phyloP scores from a whole-genome alignment of 2,797 vertebrate species.

The Sebastes minor region DNA sequence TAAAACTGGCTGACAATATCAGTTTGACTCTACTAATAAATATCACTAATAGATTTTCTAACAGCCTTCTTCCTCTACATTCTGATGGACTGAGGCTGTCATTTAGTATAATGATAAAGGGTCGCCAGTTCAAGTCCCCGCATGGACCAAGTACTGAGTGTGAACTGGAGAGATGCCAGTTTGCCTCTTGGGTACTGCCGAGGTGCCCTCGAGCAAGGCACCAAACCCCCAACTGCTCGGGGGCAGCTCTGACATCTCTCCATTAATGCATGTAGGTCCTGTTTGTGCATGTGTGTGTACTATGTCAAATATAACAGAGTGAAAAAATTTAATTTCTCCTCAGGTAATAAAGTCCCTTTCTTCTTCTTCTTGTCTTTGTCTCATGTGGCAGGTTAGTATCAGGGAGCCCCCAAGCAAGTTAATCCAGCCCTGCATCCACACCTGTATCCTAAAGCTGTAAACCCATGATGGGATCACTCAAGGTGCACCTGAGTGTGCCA shows the following conservation, averaged over 20 bases:
- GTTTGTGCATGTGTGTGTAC: no score
- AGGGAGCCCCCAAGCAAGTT: neutral
- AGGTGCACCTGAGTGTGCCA: neutral
- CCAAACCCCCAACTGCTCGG: no score
- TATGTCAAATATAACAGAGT: no score
- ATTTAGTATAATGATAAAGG: neutral
- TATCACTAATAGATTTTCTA: neutral
- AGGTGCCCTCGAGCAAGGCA: no score
- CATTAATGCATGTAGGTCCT: no score
- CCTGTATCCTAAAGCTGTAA: slow-evolving; percentile 10
- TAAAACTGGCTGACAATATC: neutral
- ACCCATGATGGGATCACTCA: slow-evolving; percentile 8
- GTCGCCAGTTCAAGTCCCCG: rapidly evolving
- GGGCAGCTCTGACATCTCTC: no score
- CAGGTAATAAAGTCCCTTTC: no score
- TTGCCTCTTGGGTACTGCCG: no score
- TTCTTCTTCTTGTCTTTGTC: neutral
- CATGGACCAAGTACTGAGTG: no score
- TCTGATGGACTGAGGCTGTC: neutral
- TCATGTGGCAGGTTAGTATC: neutral
- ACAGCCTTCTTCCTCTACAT: neutral
- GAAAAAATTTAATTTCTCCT: no score
- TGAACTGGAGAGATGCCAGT: no score
- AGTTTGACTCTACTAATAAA: neutral
- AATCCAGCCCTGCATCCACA: neutral